phyloP scores from a whole-genome alignment of 2,888 invertebrate genomes.

The Coelinius sp. region DNA sequence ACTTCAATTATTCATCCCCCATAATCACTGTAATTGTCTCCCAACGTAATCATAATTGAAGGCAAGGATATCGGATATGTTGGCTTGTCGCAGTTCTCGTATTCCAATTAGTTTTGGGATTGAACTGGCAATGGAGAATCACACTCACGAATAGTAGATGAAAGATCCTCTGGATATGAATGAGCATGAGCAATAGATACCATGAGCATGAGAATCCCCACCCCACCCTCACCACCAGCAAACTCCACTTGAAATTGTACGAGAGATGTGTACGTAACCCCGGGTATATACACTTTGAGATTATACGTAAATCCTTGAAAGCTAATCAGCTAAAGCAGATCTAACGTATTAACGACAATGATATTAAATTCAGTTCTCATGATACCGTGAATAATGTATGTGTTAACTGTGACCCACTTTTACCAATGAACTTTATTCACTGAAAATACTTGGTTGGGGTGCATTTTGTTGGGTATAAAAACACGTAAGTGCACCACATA shows the following conservation, averaged over 20 bases:
- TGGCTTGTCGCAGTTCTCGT: neutral
- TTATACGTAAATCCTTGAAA: neutral
- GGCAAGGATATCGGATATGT: neutral
- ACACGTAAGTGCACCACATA: slow-evolving; percentile 18
- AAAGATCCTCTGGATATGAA: slow-evolving; percentile 3
- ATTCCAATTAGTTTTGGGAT: slow-evolving; percentile 17
- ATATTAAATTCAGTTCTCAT: slow-evolving; percentile 19
- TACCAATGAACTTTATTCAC: slow-evolving; percentile 2
- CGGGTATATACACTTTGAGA: neutral
- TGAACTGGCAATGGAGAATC: neutral
- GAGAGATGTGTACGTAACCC: neutral
- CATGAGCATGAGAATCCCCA: neutral
- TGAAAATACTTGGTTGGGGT: neutral
- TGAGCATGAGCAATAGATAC: neutral
- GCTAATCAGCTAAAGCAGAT: slow-evolving; percentile 1
- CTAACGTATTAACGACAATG: slow-evolving; percentile 13
- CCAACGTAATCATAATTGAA: too few species aligned
- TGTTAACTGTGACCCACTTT: slow-evolving; percentile 21
- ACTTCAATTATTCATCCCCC: too few species aligned
- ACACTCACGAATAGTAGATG: slow-evolving; percentile 11
- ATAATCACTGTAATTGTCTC: too few species aligned
- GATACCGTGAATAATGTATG: slow-evolving; percentile 14
- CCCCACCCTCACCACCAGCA: neutral
- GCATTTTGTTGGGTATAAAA: slow-evolving; percentile 1
- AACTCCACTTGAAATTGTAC: neutral